Evolutionary conservation across 2,888 invertebrate species (phyloP), one percentile per base, ranked within the genome.

Genomic region (Platynereis dumerilii): DNA sequence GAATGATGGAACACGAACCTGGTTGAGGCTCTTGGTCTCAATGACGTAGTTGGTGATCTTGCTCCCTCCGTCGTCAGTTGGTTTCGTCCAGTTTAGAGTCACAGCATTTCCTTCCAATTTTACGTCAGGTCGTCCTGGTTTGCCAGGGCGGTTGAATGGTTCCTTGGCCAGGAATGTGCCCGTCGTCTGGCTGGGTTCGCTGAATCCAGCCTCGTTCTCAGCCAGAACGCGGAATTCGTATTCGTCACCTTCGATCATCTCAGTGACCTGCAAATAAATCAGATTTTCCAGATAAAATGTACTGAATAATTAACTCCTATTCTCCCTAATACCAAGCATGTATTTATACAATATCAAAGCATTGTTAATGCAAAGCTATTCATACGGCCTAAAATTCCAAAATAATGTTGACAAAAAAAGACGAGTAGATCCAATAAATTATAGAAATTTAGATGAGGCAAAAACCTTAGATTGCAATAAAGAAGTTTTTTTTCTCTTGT

Each of bases 141-240:
- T 42, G 3, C 64, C 72, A 2, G 74, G 74, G 34, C 60, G 65
- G 58, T 48, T 64, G 66, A 28, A 73, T 2, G 70, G 71, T 44
- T 74, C 71, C 53, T 65, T 64, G 7, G 70, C 65, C 12, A 57
- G 58, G 58, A 74, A 58, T 2, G 44, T 45, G 29, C 91, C 77
- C 2, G 75, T 69, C 1, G 72, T 48, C 20, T 74, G 93, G 56
- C 94, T 94, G 0, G 96, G 92, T 72, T 93, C 93, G 44, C 96
- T 93, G 0, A 91, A 92, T 1, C 96, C 96, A 1, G 95, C 96
- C 74, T 92, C 91, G 86, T 93, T 93, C 22, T 92, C 88, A 12
- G 93, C 93, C 59, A 90, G 87, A 0, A 94, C 92, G 17, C 93
- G 88, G 88, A 94, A 94, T 79, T 93, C 91, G 78, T 94, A 94